Base-by-base conservation (phyloP, 2,888 invertebrate species). In the Zaprionus lineosus region DNA sequence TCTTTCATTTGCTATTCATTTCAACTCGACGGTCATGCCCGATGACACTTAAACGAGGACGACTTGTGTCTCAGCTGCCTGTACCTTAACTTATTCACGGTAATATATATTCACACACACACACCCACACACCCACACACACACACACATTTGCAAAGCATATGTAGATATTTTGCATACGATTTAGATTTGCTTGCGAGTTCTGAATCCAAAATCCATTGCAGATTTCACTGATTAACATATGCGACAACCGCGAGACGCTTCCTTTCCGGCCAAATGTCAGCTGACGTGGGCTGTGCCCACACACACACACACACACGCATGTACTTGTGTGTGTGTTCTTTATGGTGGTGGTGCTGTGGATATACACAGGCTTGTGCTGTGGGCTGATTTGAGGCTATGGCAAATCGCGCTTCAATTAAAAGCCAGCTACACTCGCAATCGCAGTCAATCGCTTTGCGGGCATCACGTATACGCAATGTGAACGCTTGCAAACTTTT, bases 131-230 rank as follows among this genome's bases (percentile, higher is more conserved):
- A 24, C 40, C n/a, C 31, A 19, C 24, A 24, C 40, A 12, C 21
- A 39, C n/a, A 7, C 9, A 50, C 18, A 29, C 11, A 31, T 29
- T 12, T 15, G 31, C 21, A 46, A 47, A 29, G 37, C 60, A 51
- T 71, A 57, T 66, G 61, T 52, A 47, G 29, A 62, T 53, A 62
- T 58, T 70, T 58, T 67, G 67, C 67, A 72, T 70, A 72, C 51
- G 50, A 48, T 72, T 70, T 56, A 47, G 16, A 31, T 66, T 64
- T 67, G 52, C 37, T 64, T 68, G 53, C 50, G 52, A 70, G 59
- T 65, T 65, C 65, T 68, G 59, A 68, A 68, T 70, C 43, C 55
- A 11, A 59, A 67, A 53, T 70, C 29, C 37, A 44, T 70, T 40
- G 46, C 47, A 33, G 39, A 44, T 18, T 24, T 53, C 14, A 4